phyloP scores from a whole-genome alignment of 1,140 invertebrate genomes.

The Homarus americanus region DNA sequence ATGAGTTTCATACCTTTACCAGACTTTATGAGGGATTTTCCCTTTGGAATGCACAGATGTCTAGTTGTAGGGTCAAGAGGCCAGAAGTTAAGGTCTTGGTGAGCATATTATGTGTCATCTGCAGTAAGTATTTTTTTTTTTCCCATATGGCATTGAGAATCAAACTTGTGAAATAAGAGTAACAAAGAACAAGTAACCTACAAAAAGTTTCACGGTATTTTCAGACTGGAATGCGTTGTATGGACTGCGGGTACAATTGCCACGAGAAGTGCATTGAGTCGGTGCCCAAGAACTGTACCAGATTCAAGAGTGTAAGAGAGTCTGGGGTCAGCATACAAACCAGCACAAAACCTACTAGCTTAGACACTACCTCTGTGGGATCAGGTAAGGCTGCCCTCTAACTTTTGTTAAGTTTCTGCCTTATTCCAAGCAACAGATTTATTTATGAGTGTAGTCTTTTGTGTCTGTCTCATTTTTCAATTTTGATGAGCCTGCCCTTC shows the following conservation, averaged over 20 bases:
- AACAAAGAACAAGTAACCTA: not conserved
- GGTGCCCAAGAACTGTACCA: slow-evolving; percentile 95
- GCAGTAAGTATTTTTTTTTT: too few relatives aligned
- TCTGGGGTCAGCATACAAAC: slow-evolving; percentile 63
- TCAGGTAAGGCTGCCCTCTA: slow-evolving; percentile 79
- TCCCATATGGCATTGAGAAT: too few relatives aligned
- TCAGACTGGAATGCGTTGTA: slow-evolving; percentile 89
- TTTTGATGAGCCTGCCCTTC: too few relatives aligned
- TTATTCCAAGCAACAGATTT: too few relatives aligned
- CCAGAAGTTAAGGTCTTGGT: too few relatives aligned
- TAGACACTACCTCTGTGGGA: slow-evolving; percentile 84
- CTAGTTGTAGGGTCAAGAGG: too few relatives aligned
- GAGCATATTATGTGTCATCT: too few relatives aligned
- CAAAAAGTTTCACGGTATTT: not conserved
- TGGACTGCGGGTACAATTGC: slow-evolving; percentile 96
- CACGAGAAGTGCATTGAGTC: slow-evolving; percentile 95
- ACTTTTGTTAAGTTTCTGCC: not conserved
- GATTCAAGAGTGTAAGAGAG: slow-evolving; percentile 81
- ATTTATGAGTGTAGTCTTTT: too few relatives aligned
- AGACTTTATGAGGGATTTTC: too few relatives aligned
- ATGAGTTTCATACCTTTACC: too few relatives aligned
- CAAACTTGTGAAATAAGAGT: not conserved
- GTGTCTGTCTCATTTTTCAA: too few relatives aligned
- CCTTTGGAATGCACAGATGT: too few relatives aligned
- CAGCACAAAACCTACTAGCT: slow-evolving; percentile 77